Evolutionary conservation across 2,113 vertebrate genomes (phyloP).

Genomic region (Bubalus kerabau): DNA sequence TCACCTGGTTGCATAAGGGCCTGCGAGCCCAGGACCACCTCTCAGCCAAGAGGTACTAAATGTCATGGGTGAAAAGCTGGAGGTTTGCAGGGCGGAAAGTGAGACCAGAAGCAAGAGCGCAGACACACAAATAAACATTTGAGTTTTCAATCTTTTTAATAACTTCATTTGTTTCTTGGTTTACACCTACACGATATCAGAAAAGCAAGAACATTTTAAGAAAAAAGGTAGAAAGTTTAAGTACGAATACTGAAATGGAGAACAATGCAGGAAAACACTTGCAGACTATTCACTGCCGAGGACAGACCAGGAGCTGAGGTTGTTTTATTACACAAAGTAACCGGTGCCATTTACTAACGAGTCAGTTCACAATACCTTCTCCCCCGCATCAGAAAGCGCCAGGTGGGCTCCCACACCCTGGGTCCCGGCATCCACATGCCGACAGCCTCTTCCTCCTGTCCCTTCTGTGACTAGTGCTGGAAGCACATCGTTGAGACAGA

Average conservation of each 20-base stretch:
- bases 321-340: not conserved
- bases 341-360: not conserved
- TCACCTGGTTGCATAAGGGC: not conserved
- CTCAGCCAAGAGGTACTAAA: not conserved
- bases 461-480: conserved; percentile 72
- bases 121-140: conserved; percentile 27
- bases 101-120: conserved; percentile 8
- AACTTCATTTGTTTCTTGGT: not conserved
- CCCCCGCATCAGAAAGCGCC: conserved; percentile 48
- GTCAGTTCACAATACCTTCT: conserved; percentile 78
- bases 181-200: conserved; percentile 27
- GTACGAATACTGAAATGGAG: not conserved
- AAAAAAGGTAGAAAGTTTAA: not conserved
- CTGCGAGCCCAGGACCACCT: not conserved
- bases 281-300: not conserved
- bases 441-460: conserved; percentile 68
- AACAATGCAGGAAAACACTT: conserved; percentile 38
- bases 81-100: not conserved
- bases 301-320: not conserved
- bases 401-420: conserved; percentile 65
- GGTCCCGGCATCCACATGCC: conserved; percentile 53
- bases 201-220: conserved; percentile 37
- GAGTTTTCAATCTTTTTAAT: conserved; percentile 60
- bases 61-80: not conserved
- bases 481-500: conserved; percentile 54